Base-by-base conservation (phyloP, 2,888 invertebrate genomes). In the Epirrita christyi region DNA sequence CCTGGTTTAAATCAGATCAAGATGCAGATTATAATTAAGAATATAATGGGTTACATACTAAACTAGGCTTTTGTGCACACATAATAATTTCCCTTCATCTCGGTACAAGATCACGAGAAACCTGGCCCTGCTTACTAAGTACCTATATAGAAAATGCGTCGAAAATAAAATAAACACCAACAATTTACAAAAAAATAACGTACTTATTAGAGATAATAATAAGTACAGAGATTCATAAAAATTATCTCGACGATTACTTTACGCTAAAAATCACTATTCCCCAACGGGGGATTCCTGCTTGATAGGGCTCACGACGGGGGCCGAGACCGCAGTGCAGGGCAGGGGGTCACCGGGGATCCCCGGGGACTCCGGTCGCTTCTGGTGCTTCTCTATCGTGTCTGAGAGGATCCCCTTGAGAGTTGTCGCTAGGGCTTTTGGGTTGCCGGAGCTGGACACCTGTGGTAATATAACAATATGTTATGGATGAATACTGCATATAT, bases 321-420 rank as follows among this genome's bases (percentile, higher is more conserved):
- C 76, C 9, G 79, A 77, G n/a, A 59, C 66, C 0, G 66, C 73
- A 0, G 59, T 34, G 1, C 75, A 64, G 15, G 77, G 68, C 29
- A 49, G 64, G 4, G 61, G 58, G 2, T 66, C 70, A 2, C 21
- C 21, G 21, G 21, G 21, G 2, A 4, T 4, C 4, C 21, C 21
- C 0, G 70, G 64, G 3, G 70, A 60, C 13, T 61, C 72, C 0
- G 69, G 56, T 59, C 70, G 65, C 64, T 76, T 81, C 58, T 81
- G 74, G 15, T 72, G 63, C 67, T 82, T 79, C 67, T 84, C 83
- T 47, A 89, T 78, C 28, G 85, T 88, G 59, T 91, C 88, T 27
- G 89, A 86, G 41, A 92, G 76, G 37, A 90, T 86, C 58, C 89
- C 88, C 60, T 85, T 87, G 2, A 92, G 80, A 2, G 88, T 82